These are phyloP conservation scores for Nymphalis io DNA, from an alignment of 1,140 invertebrate species.

Conservation along the genomic window DNA sequence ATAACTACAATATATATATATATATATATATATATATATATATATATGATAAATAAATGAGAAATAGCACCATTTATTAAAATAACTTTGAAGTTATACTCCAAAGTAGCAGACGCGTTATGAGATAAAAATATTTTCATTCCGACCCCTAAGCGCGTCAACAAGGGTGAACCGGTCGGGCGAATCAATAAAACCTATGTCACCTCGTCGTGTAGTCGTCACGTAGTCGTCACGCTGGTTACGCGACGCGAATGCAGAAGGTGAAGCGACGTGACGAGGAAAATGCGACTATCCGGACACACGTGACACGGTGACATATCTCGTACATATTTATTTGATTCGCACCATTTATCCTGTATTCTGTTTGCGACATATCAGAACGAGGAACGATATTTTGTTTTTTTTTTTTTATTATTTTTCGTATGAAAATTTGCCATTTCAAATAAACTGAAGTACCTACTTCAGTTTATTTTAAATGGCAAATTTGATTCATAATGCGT, in stretches of 20 bases:
- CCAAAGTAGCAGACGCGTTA: not conserved
- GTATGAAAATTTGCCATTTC: too few relatives aligned
- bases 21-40: not conserved
- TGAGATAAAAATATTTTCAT: conserved; percentile 15
- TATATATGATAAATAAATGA: not conserved
- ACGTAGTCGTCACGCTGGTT: conserved; percentile 24
- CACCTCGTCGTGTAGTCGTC: conserved; percentile 20
- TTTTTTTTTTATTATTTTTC: not conserved
- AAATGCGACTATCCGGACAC: conserved; percentile 12
- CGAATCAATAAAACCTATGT: conserved; percentile 31
- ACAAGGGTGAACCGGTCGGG: conserved; percentile 10
- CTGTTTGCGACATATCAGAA: conserved; percentile 1
- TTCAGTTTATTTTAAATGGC: too few relatives aligned
- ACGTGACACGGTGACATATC: conserved; percentile 14
- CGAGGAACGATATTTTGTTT: not conserved
- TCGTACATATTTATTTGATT: conserved; percentile 23
- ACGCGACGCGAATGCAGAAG: conserved; percentile 14
- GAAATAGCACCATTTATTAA: not conserved
- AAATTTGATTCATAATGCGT: too few relatives aligned
- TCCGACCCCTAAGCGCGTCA: conserved; percentile 6
- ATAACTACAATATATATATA: not conserved
- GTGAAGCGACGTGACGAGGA: conserved; percentile 13
- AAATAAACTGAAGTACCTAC: too few relatives aligned
- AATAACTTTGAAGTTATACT: not conserved
- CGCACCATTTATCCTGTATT: conserved; percentile 19